A percentile compares a stretch with the other conserved stretches of the same genome.
Evolutionary conservation across 1,140 invertebrate species (phyloP).

Genomic region (Melipona quadrifasciata): DNA sequence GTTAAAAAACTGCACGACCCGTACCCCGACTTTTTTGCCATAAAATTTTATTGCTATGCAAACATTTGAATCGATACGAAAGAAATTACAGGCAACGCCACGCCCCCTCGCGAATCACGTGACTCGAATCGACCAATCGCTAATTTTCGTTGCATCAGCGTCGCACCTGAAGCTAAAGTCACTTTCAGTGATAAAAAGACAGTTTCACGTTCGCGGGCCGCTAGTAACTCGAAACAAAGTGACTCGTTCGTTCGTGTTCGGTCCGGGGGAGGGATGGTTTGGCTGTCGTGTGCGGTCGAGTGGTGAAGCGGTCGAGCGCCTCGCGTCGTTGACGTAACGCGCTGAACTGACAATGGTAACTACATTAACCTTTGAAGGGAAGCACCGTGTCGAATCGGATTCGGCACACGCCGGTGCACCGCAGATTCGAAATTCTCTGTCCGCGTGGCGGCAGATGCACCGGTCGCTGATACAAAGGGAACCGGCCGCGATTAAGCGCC

Average conservation of each 20-base stretch:
- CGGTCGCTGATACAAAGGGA: constrained; percentile 55
- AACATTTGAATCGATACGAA: too few relatives aligned
- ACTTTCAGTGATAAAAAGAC: too few relatives aligned
- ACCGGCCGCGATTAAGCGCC: constrained; percentile 54
- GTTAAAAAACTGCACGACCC: too few relatives aligned
- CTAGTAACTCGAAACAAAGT: constrained; percentile 13
- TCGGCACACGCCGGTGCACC: constrained; percentile 52
- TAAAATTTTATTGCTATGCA: too few relatives aligned
- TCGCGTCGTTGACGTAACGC: constrained; percentile 45
- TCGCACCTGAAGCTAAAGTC: too few relatives aligned
- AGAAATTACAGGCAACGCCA: too few relatives aligned
- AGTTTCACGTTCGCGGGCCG: neutral
- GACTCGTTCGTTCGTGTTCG: neutral
- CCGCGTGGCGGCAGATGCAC: constrained; percentile 26
- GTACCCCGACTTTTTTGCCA: too few relatives aligned
- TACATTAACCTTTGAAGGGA: constrained; percentile 56
- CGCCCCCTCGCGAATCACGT: too few relatives aligned
- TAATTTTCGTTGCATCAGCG: too few relatives aligned
- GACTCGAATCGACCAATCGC: too few relatives aligned
- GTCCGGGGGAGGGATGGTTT: neutral
- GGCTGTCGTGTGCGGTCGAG: too few relatives aligned
- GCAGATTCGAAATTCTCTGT: constrained; percentile 53
- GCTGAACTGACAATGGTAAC: constrained; percentile 52
- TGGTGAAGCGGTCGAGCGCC: constrained; percentile 1
- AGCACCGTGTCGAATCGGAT: constrained; percentile 52